A percentile compares a stretch with the other conserved stretches of the same genome.
phyloP scores from a whole-genome alignment of 2,797 vertebrate genomes.

The Molossus alvarezi region DNA sequence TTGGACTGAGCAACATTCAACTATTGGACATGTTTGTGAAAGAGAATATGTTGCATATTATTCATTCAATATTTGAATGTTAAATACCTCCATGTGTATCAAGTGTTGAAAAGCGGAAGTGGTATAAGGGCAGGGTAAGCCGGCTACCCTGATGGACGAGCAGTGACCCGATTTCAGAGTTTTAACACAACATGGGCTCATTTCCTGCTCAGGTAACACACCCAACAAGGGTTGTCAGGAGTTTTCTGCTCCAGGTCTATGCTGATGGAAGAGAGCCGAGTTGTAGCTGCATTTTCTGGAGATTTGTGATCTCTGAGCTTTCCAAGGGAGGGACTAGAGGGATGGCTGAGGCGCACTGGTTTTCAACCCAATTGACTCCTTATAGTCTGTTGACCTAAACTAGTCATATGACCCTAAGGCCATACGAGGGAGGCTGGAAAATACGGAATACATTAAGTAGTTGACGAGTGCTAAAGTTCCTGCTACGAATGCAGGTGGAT shows the following conservation, averaged over 20 bases:
- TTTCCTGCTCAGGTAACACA: not conserved
- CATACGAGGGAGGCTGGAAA: not conserved
- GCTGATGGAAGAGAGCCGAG: not conserved
- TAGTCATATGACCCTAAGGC: not conserved
- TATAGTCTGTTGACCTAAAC: not conserved
- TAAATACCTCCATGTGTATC: not conserved
- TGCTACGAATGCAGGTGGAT: not conserved
- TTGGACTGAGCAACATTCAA: not conserved
- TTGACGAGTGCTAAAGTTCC: constrained; percentile 7
- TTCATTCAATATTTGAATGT: not conserved
- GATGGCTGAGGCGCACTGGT: not conserved
- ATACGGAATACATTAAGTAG: not conserved
- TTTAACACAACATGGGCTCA: not conserved
- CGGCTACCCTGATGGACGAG: not conserved
- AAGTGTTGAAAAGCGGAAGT: not conserved
- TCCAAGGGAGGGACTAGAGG: not conserved
- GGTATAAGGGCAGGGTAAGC: not conserved
- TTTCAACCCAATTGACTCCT: not conserved
- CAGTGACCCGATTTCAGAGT: not conserved
- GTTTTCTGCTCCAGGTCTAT: not conserved
- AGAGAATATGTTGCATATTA: not conserved
- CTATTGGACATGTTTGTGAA: not conserved
- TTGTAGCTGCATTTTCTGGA: not conserved
- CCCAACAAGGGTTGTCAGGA: not conserved
- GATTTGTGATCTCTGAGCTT: not conserved